Evolutionary conservation across 2,113 vertebrate genomes (phyloP), one percentile per base, ranked within the genome.

Genomic region (Mormyrus iriodes): DNA sequence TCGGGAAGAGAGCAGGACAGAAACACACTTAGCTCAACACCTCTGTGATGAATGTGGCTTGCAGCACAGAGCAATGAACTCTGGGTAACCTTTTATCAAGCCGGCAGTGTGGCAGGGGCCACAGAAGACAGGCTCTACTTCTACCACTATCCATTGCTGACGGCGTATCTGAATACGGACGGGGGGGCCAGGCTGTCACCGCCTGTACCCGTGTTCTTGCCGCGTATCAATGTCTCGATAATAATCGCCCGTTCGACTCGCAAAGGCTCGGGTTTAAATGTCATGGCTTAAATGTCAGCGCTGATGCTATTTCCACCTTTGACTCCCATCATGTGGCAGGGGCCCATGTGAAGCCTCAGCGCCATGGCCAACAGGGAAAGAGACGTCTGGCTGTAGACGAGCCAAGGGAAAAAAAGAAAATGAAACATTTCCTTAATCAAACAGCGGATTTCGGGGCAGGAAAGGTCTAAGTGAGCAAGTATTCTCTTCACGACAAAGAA

Each of bases 261-360:
- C n/a, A 48, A 48, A 86, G 48, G 24, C 31, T 86, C 27, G 15
- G 44, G 49, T 84, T 53, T 53, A 86, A 86, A 86, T 86, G 51
- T 53, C 49, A 86, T 3, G 85, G 31, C 35, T 55, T 53, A 86
- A 86, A 86, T 86, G 85, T 86, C 85, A 53, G 39, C 15, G 85
- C 7, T n/a, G 51, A 86, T 86, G 85, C 55, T 31, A 53, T 51
- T 86, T 86, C 49, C 85, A 55, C 85, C 85, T 90, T 27, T 46
- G 12, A 58, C 46, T 24, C 12, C 65, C 27, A 27, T 39, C 85
- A 82, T 73, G 52, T 31, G 7, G 42, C 85, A 48, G 21, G 44
- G 73, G 73, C 48, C 76, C 82, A 49, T n/a, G 21, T 9, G 9
- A 82, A 12, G 21, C 3, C n/a, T 3, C 27, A 52, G 39, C 48